Percentiles rank a stretch among this genome's conserved stretches.
Evolutionary conservation across 2,888 invertebrate species (phyloP).

Genomic region (Abrostola tripartita): DNA sequence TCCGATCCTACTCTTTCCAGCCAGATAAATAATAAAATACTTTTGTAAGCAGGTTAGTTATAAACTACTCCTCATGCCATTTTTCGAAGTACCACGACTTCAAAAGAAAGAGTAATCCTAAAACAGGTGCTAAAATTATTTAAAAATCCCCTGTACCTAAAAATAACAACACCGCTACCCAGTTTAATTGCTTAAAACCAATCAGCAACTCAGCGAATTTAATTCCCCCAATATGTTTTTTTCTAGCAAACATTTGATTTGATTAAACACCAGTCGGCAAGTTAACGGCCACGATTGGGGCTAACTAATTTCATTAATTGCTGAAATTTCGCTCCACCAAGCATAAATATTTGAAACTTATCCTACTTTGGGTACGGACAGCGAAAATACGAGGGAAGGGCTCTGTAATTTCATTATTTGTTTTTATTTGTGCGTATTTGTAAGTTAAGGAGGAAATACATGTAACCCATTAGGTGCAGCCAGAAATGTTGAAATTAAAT

Average conservation of each 20-base stretch:
- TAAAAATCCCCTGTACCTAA: neutral
- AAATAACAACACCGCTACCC: slow-evolving; percentile 1
- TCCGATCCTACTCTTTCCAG: too few species aligned
- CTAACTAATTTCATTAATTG: slow-evolving; percentile 60
- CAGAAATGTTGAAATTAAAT: neutral
- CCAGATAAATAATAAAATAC: too few species aligned
- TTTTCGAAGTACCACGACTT: too few species aligned
- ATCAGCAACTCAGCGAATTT: slow-evolving; percentile 47
- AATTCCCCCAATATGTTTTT: slow-evolving; percentile 49
- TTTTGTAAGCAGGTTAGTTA: too few species aligned
- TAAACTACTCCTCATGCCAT: too few species aligned
- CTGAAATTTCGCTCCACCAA: slow-evolving; percentile 55
- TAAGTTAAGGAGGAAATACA: slow-evolving; percentile 10
- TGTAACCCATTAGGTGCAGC: slow-evolving; percentile 9
- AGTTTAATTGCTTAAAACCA: slow-evolving; percentile 45
- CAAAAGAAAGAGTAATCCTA: too few species aligned
- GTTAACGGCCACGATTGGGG: slow-evolving; percentile 48
- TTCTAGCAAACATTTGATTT: slow-evolving; percentile 54
- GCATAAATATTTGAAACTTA: slow-evolving; percentile 61
- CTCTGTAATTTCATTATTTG: slow-evolving; percentile 42
- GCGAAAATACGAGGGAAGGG: slow-evolving; percentile 36
- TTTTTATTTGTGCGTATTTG: slow-evolving; percentile 28
- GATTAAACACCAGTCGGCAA: slow-evolving; percentile 53
- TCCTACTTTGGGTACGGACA: slow-evolving; percentile 34
- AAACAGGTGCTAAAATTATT: neutral